A percentile compares a stretch with the other conserved stretches of the same genome.
phyloP scores from a whole-genome alignment of 2,113 vertebrate species.

The Pitta sordida region DNA sequence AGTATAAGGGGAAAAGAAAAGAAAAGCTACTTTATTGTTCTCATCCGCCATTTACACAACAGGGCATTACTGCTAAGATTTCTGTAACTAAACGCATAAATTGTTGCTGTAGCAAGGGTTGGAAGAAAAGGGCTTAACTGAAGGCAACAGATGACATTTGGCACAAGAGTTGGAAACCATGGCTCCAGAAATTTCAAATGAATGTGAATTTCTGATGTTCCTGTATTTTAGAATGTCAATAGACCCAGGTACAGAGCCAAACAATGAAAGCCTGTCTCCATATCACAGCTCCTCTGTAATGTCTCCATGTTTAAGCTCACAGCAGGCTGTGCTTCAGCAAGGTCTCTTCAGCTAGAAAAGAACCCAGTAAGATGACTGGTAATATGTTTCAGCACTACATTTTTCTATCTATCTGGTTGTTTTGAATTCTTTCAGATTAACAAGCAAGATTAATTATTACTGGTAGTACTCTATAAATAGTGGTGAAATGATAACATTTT shows the following conservation, averaged over 20 bases:
- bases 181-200: neutral
- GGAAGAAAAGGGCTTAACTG: neutral
- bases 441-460: constrained; percentile 3
- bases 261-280: neutral
- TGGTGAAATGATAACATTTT: constrained; percentile 64
- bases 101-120: neutral
- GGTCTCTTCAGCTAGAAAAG: neutral
- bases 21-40: neutral
- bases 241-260: neutral
- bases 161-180: neutral
- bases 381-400: neutral
- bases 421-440: neutral
- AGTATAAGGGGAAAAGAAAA: neutral
- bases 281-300: neutral
- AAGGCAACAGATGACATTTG: neutral
- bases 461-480: constrained; percentile 28
- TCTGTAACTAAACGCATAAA: neutral
- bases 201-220: neutral
- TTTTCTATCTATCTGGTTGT: neutral
- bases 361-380: neutral
- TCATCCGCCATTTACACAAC: neutral
- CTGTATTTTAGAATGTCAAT: neutral
- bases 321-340: neutral
- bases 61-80: neutral
- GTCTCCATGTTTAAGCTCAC: neutral